These are phyloP conservation scores for Melanostigma gelatinosum DNA, from an alignment of 2,113 vertebrate genomes.

Conservation along the genomic window DNA sequence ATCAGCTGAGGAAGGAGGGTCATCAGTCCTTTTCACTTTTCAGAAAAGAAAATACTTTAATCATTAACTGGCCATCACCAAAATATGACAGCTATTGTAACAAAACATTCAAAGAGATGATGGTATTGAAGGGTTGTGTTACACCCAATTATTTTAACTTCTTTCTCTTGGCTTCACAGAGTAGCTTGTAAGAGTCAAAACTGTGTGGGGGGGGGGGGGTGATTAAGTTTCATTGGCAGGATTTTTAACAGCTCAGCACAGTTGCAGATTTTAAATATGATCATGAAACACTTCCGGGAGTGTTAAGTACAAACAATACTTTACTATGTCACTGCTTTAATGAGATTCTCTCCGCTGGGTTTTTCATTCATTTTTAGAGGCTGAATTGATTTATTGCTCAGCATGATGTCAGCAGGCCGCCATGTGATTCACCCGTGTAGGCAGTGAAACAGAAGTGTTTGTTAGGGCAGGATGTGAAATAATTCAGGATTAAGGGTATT, in stretches of 20 bases:
- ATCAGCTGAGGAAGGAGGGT: slow-evolving; percentile 5
- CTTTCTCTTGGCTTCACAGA: slow-evolving; percentile 30
- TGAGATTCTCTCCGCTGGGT: slow-evolving; percentile 34
- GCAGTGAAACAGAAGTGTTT: slow-evolving; percentile 26
- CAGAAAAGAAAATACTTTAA: not conserved
- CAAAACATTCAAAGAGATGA: not conserved
- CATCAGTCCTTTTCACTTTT: slow-evolving; percentile 20
- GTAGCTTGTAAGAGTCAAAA: slow-evolving; percentile 38
- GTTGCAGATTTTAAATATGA: slow-evolving; percentile 17
- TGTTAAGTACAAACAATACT: slow-evolving; percentile 23
- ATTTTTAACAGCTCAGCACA: slow-evolving; percentile 21
- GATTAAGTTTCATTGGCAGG: slow-evolving; percentile 35
- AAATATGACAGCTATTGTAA: slow-evolving; percentile 7
- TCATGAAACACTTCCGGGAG: slow-evolving; percentile 11
- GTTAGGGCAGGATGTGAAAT: slow-evolving; percentile 20
- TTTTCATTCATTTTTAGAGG: slow-evolving; percentile 38
- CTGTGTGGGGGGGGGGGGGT: not conserved
- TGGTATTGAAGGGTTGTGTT: not conserved
- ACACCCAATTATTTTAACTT: not conserved
- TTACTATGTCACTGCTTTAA: slow-evolving; percentile 30
- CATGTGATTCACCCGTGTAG: not conserved
- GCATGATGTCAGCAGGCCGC: not conserved
- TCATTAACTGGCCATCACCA: slow-evolving; percentile 11
- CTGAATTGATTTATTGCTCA: slow-evolving; percentile 47
- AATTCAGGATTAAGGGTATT: slow-evolving; percentile 42